These are phyloP conservation scores for Manis pentadactyla DNA, from an alignment of 2,797 vertebrate species.

Conservation along the genomic window DNA sequence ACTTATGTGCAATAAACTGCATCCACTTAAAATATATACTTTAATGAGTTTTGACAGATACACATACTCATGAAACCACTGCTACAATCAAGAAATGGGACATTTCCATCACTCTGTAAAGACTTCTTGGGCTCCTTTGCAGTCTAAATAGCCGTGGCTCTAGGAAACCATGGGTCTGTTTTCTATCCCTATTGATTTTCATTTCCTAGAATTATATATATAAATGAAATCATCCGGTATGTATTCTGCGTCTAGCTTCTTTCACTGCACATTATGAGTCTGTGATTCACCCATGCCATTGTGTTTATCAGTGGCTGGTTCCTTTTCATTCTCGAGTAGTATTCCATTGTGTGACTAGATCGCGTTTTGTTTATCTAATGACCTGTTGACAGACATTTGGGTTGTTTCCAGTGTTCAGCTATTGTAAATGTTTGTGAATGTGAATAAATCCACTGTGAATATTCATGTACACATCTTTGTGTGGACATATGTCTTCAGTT, in stretches of 20 bases:
- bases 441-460: background rate
- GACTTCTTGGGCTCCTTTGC: background rate
- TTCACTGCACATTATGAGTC: background rate
- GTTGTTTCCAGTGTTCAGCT: background rate
- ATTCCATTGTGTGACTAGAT: background rate
- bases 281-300: background rate
- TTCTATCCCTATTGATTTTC: background rate
- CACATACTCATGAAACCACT: background rate
- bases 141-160: background rate
- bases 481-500: background rate
- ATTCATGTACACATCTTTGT: background rate
- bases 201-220: background rate
- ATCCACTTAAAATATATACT: background rate
- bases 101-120: background rate
- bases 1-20: background rate
- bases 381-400: background rate
- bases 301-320: accelerated
- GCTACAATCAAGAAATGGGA: background rate
- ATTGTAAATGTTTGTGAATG: background rate
- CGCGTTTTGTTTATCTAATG: background rate
- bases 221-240: background rate
- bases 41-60: background rate
- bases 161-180: background rate
- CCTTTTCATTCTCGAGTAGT: background rate
- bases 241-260: background rate